Conservation (phyloP, 2,797 vertebrate species). For the Choloepus didactylus region DNA sequence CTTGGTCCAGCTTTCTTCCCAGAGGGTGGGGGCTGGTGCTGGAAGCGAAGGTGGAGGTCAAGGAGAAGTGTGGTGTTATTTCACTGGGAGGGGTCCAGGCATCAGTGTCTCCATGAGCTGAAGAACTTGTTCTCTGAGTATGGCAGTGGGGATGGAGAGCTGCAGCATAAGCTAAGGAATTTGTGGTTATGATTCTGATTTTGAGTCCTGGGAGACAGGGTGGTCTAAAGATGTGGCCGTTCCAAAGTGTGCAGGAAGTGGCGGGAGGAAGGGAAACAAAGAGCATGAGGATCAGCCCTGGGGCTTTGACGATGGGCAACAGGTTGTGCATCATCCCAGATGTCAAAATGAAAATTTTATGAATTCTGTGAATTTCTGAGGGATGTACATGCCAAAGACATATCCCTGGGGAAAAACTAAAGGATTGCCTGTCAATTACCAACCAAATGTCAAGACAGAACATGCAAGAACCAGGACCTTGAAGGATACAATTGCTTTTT, state of each 20-base stretch:
- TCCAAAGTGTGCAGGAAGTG: neutral
- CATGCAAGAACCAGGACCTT: neutral
- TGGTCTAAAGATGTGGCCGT: neutral
- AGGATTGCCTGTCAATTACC: neutral
- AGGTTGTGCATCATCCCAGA: neutral
- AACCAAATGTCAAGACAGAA: neutral
- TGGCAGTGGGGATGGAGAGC: neutral
- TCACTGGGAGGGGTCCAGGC: accelerated
- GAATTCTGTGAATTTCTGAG: neutral
- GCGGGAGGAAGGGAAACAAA: neutral
- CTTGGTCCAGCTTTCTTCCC: neutral
- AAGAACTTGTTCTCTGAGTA: slow-evolving; percentile 37
- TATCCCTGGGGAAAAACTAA: neutral
- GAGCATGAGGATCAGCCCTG: too few relatives aligned
- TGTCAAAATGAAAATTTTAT: neutral
- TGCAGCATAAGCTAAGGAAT: neutral
- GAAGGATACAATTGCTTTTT: neutral
- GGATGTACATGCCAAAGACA: neutral
- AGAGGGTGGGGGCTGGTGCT: neutral
- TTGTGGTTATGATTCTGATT: neutral
- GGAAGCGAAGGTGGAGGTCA: neutral
- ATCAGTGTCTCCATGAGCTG: neutral
- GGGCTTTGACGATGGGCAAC: neutral
- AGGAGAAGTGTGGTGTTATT: neutral
- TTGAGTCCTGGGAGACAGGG: neutral